These are phyloP conservation scores for Agriotes lineatus DNA, from an alignment of 2,888 invertebrate species.

Conservation along the genomic window DNA sequence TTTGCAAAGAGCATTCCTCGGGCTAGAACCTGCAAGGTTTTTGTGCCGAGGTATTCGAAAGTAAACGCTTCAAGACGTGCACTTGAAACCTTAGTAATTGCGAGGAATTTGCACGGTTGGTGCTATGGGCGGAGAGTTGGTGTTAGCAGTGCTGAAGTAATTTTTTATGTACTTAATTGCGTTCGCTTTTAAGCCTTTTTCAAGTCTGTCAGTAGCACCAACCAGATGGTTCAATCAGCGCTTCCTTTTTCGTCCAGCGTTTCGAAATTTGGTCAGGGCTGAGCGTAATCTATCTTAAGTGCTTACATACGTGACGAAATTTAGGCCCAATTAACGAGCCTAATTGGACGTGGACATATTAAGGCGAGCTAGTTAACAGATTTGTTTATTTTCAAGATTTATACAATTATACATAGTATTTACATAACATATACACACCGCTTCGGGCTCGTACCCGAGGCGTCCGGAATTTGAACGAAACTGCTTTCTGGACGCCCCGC, in stretches of 20 bases:
- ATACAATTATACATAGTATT: slow-evolving; percentile 34
- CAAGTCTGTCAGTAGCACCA: no score
- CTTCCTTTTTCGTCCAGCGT: slow-evolving; percentile 8
- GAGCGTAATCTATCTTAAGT: not conserved
- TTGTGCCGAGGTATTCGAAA: slow-evolving; percentile 15
- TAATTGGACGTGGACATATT: not conserved
- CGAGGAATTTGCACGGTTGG: slow-evolving; percentile 35
- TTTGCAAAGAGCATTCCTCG: no score
- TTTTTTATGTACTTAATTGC: not conserved
- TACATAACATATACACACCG: slow-evolving; percentile 24
- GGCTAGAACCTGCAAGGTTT: not conserved
- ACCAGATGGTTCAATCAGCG: not conserved
- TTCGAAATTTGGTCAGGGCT: slow-evolving; percentile 20
- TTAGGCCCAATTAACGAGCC: slow-evolving; percentile 3
- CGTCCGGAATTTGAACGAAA: not conserved
- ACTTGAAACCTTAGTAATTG: slow-evolving; percentile 26
- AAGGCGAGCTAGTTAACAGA: slow-evolving; percentile 23
- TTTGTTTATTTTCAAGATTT: slow-evolving; percentile 31
- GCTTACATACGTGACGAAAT: slow-evolving; percentile 9
- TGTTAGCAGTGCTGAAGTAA: no score
- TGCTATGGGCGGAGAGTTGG: slow-evolving; percentile 24
- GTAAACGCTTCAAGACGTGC: slow-evolving; percentile 24
- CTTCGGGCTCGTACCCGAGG: not conserved
- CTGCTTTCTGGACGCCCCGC: not conserved
- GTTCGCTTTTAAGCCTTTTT: not conserved